These are phyloP conservation scores for Drosophila peninsularis DNA, from an alignment of 2,888 invertebrate genomes.

Conservation along the genomic window DNA sequence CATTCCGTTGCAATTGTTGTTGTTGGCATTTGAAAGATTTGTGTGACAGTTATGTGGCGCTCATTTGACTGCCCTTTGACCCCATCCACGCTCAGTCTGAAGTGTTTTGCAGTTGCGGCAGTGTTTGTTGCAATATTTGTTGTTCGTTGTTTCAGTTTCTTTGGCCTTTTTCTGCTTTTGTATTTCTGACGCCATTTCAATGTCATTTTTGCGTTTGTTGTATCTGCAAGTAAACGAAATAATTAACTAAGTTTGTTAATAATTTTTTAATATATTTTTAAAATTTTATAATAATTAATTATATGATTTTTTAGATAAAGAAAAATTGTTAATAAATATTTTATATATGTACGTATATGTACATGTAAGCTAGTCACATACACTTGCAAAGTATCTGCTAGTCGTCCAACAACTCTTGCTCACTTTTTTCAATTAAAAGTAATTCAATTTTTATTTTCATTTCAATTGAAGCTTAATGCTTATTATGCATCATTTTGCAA, in stretches of 20 bases:
- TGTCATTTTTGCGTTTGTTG: slow-evolving; percentile 81
- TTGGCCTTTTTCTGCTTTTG: slow-evolving; percentile 81
- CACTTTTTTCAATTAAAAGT: slow-evolving; percentile 3
- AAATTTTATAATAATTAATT: neutral
- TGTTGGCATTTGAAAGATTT: slow-evolving; percentile 59
- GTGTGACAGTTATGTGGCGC: slow-evolving; percentile 61
- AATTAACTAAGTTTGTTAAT: neutral
- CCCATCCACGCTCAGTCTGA: slow-evolving; percentile 66
- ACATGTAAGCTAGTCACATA: neutral
- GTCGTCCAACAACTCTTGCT: neutral
- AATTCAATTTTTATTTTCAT: slow-evolving; percentile 18
- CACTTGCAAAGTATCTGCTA: neutral
- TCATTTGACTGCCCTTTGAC: slow-evolving; percentile 61
- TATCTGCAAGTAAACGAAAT: slow-evolving; percentile 64
- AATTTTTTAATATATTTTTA: neutral
- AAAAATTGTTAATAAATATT: too few relatives aligned
- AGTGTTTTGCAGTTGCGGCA: slow-evolving; percentile 37
- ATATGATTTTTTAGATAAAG: neutral
- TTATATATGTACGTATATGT: neutral
- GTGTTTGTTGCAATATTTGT: slow-evolving; percentile 34
- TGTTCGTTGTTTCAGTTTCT: slow-evolving; percentile 72
- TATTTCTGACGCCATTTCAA: slow-evolving; percentile 84
- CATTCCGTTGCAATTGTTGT: slow-evolving; percentile 53
- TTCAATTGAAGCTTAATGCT: slow-evolving; percentile 17
- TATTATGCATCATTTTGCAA: slow-evolving; percentile 22